Evolutionary conservation across 2,888 invertebrate genomes (phyloP), one percentile per base, ranked within the genome.

Genomic region (Anagyrus pseudococci): DNA sequence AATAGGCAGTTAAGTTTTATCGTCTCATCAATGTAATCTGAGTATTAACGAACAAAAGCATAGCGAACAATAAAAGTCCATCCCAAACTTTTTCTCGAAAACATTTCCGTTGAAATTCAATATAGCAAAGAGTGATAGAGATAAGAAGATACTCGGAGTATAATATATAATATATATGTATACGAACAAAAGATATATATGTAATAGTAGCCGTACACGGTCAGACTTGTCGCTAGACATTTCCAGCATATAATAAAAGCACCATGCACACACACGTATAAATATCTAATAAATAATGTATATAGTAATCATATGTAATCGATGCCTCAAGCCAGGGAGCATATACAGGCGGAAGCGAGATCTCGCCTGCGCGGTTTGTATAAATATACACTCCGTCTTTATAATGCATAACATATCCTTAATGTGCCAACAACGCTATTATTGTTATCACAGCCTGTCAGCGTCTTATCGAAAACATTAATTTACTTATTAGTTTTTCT

Each of bases 351-450:
- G 20, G 40, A n/a, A 23, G 29, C 62, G 47, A n/a, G n/a, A n/a
- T n/a, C n/a, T n/a, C n/a, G n/a, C n/a, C n/a, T n/a, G n/a, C n/a
- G n/a, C n/a, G n/a, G n/a, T n/a, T n/a, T n/a, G n/a, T n/a, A n/a
- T 37, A 37, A 4, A 13, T 4, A 37, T 37, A 37, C 8, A 13
- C 25, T 25, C 25, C 22, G n/a, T n/a, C n/a, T n/a, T n/a, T 26
- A 26, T 46, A 20, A 23, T 33, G 46, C 7, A 44, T 37, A 13
- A 22, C 58, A 54, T 63, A 29, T 55, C 54, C 67, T 70, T 69
- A 69, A 72, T 76, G 78, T 79, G 76, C 77, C 74, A 77, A 76
- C 73, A 75, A 75, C 72, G 77, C 74, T 74, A 71, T 74, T 73
- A 77, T 74, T 7, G 29, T 29, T 7, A 37, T 37, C 46, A 23